Conservation (phyloP, 2,888 invertebrate genomes). For the Eutolmus rufibarbis region DNA sequence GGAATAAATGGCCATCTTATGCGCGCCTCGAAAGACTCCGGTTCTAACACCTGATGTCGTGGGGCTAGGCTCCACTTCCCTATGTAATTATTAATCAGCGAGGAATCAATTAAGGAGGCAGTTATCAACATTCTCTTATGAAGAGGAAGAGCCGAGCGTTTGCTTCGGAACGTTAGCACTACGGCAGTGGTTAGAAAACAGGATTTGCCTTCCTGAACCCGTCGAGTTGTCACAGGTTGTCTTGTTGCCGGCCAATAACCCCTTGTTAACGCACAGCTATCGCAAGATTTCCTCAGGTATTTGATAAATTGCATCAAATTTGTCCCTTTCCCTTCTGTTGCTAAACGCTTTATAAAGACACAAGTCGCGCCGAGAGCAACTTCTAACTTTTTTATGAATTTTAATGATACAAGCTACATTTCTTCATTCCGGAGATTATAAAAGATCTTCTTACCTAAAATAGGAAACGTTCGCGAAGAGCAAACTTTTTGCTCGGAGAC, state of each 20-base stretch:
- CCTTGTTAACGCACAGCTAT: slow-evolving; percentile 33
- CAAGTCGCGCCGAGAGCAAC: background rate
- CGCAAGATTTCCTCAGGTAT: slow-evolving; percentile 39
- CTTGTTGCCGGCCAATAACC: slow-evolving; percentile 44
- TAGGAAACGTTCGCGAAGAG: background rate
- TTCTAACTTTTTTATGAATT: slow-evolving; percentile 43
- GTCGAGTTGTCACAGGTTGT: slow-evolving; percentile 28
- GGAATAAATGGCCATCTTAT: background rate
- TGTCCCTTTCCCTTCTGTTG: slow-evolving; percentile 13
- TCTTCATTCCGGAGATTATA: slow-evolving; percentile 41
- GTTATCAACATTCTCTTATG: background rate
- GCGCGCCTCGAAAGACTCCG: background rate
- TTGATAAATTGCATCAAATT: slow-evolving; percentile 47
- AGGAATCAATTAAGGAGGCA: background rate
- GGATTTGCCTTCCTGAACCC: slow-evolving; percentile 43
- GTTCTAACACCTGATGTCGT: background rate
- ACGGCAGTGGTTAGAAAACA: slow-evolving; percentile 43
- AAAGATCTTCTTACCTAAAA: background rate
- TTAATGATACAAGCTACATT: slow-evolving; percentile 42
- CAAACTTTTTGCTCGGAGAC: background rate
- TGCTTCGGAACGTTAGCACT: background rate
- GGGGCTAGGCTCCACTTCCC: background rate
- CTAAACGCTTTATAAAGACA: slow-evolving; percentile 18
- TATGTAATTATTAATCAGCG: background rate
- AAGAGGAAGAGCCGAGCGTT: background rate